Conservation (phyloP, 1,140 invertebrate species). For the Scaptodrosophila lebanonensis region DNA sequence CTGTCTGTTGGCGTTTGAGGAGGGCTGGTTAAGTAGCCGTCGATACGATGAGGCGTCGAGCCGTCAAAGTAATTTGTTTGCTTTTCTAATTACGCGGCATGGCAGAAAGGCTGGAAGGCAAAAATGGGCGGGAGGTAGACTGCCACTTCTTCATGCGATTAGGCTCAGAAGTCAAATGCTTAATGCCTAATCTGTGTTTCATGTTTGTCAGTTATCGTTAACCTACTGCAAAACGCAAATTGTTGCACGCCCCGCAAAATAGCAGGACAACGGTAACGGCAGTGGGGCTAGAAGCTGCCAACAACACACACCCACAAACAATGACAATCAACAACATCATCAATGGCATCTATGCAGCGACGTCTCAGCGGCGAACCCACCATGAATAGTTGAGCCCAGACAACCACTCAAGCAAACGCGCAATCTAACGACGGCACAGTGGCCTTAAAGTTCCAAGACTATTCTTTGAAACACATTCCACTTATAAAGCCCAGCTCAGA, state of each 20-base stretch:
- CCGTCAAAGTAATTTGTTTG: constrained; percentile 44
- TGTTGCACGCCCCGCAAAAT: constrained; percentile 38
- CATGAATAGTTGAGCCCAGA: constrained; percentile 43
- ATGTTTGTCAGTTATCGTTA: constrained; percentile 57
- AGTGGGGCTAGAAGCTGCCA: neutral
- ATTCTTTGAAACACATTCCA: no score
- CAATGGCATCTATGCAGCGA: constrained; percentile 21
- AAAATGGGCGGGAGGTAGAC: no score
- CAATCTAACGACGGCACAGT: no score
- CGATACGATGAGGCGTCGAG: neutral
- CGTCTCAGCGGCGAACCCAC: neutral
- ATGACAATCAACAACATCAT: constrained; percentile 49
- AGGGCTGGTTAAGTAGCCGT: constrained; percentile 19
- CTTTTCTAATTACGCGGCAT: constrained; percentile 46
- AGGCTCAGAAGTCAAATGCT: constrained; percentile 36
- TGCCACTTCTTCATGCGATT: constrained; percentile 36
- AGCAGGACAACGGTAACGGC: constrained; percentile 10
- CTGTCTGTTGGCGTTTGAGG: neutral
- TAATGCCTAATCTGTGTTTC: constrained; percentile 44
- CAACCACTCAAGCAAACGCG: no score
- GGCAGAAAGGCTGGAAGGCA: neutral
- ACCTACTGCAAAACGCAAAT: constrained; percentile 37
- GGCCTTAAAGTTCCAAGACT: no score
- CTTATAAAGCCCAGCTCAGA: no score
- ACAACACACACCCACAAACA: constrained; percentile 31